Percentiles rank a stretch among this genome's conserved stretches.
Evolutionary conservation across 2,888 invertebrate species (phyloP).

Genomic region (Cremastinae sp.): DNA sequence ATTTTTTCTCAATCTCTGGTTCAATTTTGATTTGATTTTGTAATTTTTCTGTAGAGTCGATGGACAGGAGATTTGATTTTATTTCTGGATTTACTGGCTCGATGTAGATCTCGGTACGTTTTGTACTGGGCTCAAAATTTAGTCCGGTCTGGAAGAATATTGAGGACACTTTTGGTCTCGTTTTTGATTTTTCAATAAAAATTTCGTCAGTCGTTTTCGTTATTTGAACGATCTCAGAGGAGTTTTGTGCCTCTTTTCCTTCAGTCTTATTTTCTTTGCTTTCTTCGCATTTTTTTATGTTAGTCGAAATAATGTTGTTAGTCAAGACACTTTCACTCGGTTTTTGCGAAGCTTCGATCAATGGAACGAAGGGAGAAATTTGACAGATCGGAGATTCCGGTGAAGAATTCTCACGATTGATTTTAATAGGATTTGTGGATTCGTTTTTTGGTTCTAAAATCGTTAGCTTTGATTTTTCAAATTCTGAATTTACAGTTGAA

Average conservation of each 20-base stretch:
- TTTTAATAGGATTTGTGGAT: too few relatives aligned
- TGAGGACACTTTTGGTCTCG: slow-evolving; percentile 41
- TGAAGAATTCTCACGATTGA: not conserved
- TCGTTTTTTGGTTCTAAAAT: not conserved
- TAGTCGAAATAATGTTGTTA: slow-evolving; percentile 23
- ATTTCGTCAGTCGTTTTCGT: too few relatives aligned
- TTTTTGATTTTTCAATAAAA: too few relatives aligned
- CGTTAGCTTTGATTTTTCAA: not conserved
- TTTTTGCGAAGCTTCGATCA: slow-evolving; percentile 19
- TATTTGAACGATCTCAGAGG: not conserved
- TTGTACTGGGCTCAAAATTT: slow-evolving; percentile 25
- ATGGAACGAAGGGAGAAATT: slow-evolving; percentile 12
- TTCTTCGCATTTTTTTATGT: slow-evolving; percentile 5
- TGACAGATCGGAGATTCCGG: not conserved
- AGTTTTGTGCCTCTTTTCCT: not conserved
- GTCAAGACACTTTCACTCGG: slow-evolving; percentile 41
- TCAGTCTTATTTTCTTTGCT: too few relatives aligned
- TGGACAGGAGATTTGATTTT: not conserved
- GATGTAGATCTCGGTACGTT: slow-evolving; percentile 57
- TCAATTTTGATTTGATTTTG: not conserved
- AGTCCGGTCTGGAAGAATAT: slow-evolving; percentile 46
- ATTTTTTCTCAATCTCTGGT: not conserved
- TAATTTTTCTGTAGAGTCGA: not conserved
- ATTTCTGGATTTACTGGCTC: slow-evolving; percentile 47
- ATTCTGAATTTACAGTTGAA: slow-evolving; percentile 1